A percentile compares a stretch with the other conserved stretches of the same genome.
Conservation (phyloP, 2,113 vertebrate species). For the Percopsis transmontana region DNA sequence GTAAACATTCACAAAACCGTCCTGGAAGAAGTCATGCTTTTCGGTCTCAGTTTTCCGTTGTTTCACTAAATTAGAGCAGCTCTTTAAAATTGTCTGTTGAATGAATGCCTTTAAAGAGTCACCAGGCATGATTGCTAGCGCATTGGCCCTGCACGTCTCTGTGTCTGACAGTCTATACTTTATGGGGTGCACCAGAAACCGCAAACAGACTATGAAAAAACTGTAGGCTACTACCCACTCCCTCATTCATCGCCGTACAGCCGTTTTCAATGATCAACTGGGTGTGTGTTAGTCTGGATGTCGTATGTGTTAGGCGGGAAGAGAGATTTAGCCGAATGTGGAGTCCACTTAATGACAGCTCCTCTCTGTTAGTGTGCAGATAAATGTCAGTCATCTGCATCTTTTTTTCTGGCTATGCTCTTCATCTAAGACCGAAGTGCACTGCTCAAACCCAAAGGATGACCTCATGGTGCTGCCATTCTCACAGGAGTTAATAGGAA, state of each 20-base stretch:
- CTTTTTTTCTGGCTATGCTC: constrained; percentile 45
- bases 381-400: constrained; percentile 45
- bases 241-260: no score
- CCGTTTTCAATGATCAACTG: no score
- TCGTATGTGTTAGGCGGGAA: background rate
- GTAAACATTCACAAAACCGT: constrained; percentile 14
- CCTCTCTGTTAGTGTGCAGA: constrained; percentile 44
- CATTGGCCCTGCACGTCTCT: constrained; percentile 33
- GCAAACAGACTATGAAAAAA: constrained; percentile 54
- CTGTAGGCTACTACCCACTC: background rate
- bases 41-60: background rate
- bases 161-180: constrained; percentile 33
- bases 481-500: constrained; percentile 75
- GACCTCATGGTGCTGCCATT: constrained; percentile 72
- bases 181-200: constrained; percentile 54
- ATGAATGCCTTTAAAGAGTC: constrained; percentile 49
- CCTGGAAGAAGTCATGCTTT: constrained; percentile 5
- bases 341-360: constrained; percentile 42
- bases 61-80: constrained; percentile 10
- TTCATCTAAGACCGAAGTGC: constrained; percentile 51
- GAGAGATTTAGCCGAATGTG: constrained; percentile 22
- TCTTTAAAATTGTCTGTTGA: constrained; percentile 25
- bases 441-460: constrained; percentile 54
- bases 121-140: constrained; percentile 56
- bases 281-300: no score